These are phyloP conservation scores for Zosterops pallidus DNA, from an alignment of 2,113 vertebrate genomes.

Conservation along the genomic window DNA sequence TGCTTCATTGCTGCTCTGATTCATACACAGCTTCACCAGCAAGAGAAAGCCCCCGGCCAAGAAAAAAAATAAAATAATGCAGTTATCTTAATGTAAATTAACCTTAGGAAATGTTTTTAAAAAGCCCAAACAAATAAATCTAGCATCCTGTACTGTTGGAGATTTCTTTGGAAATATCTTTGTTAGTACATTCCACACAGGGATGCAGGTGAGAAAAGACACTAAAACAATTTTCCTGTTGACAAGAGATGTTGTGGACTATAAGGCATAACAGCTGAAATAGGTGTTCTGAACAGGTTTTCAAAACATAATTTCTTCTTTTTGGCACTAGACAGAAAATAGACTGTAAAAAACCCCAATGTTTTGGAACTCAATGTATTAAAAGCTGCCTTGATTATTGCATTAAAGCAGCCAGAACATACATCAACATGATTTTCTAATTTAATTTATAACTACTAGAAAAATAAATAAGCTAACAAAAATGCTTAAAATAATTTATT, in stretches of 20 bases:
- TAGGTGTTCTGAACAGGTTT: neutral
- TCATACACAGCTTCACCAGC: neutral
- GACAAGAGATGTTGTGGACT: neutral
- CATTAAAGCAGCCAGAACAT: neutral
- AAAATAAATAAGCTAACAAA: neutral
- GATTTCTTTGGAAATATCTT: neutral
- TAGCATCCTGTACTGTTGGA: neutral
- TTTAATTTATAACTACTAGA: neutral
- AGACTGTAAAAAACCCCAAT: neutral
- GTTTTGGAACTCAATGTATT: neutral
- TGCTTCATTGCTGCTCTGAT: slow-evolving; percentile 40
- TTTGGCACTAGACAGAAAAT: neutral
- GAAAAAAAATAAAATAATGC: slow-evolving; percentile 22
- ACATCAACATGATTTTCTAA: neutral
- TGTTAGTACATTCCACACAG: neutral
- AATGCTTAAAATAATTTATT: neutral
- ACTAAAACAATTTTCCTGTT: neutral
- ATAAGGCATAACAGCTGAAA: neutral
- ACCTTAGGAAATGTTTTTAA: slow-evolving; percentile 13
- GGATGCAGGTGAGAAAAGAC: neutral
- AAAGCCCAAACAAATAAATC: neutral
- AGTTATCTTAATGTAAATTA: slow-evolving; percentile 19
- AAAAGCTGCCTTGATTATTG: neutral
- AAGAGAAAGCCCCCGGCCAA: slow-evolving; percentile 7
- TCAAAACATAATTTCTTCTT: neutral